phyloP scores from a whole-genome alignment of 2,113 vertebrate species.

The Cyprinus carpio region DNA sequence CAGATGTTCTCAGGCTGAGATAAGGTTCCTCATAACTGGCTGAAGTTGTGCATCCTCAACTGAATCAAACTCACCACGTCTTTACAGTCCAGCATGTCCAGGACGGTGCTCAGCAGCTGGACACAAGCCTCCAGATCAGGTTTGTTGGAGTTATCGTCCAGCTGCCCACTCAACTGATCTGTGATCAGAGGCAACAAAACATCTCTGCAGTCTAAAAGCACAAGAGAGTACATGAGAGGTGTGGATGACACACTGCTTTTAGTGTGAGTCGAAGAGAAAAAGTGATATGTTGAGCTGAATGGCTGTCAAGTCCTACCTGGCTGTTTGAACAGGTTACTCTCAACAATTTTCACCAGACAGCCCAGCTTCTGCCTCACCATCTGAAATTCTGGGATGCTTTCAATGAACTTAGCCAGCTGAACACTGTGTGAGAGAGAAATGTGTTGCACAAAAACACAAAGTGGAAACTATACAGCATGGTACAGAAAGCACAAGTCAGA shows the following conservation, averaged over 20 bases:
- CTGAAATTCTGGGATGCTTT: conserved; percentile 91
- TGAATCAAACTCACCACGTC: conserved; percentile 82
- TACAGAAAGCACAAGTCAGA: neutral
- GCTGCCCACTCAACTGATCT: conserved; percentile 92
- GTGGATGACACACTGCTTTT: neutral
- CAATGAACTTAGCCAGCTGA: conserved; percentile 92
- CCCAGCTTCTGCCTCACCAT: conserved; percentile 91
- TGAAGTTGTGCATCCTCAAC: neutral
- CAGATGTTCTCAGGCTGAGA: neutral
- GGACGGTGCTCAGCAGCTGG: conserved; percentile 85
- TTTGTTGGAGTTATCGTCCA: conserved; percentile 88
- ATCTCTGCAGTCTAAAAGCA: conserved; percentile 84
- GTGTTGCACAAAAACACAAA: neutral
- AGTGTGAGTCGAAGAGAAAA: neutral
- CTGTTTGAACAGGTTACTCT: conserved; percentile 90
- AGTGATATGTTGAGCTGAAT: neutral
- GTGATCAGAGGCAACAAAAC: conserved; percentile 85
- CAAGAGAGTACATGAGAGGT: neutral
- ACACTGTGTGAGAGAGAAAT: conserved; percentile 67
- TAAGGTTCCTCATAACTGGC: neutral
- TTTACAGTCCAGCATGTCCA: conserved; percentile 89
- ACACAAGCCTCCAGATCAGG: conserved; percentile 88
- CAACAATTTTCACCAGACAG: conserved; percentile 95
- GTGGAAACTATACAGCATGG: neutral
- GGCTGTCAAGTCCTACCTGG: conserved; percentile 74